Base-by-base conservation (phyloP, 2,797 vertebrate species). In the Macropus fuliginosus region DNA sequence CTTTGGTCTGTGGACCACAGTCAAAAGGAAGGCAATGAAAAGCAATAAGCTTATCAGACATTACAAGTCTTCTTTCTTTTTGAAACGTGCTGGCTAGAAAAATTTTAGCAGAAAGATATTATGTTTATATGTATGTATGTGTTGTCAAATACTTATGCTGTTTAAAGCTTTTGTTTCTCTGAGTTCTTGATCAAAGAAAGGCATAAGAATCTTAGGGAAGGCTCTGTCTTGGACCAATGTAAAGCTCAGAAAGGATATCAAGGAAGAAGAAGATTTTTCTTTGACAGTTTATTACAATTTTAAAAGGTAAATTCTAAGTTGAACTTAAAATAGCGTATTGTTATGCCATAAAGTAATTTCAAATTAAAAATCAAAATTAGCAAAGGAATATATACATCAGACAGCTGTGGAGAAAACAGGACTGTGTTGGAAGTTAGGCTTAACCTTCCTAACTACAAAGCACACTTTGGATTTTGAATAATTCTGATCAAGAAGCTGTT, bases 231-330 rank as follows among this genome's bases (percentile, higher is more conserved):
- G 34, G 62, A 16, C 14, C 57, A 66, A n/a, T 66, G 62, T n/a
- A 16, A 66, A n/a, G 62, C 34, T 74, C n/a, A 40, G 16, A 21
- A 74, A 74, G 66, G 34, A 40, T 74, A 74, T 74, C 4, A 40
- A n/a, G 16, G 5, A 74, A 74, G 62, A 74, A 74, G 40, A 40
- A 6, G n/a, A 74, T 74, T 74, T 74, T 74, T 74, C 34, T 74
- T 74, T 21, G 66, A 18, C n/a, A 74, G 5, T 74, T 40, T 74
- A 74, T 74, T 74, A 5, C 14, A 74, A 74, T 74, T 95, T 91
- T 96, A 95, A 95, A 34, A 94, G n/a, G 52, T 59, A 52, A 93
- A 95, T 54, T 95, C 93, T 46, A 5, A 92, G 5, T 94, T 96
- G 28, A 95, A 90, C 12, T 92, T 2, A 94, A 94, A 95, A 81